Base-by-base conservation (phyloP, 1,140 invertebrate species). In the Agrypnia vestita region DNA sequence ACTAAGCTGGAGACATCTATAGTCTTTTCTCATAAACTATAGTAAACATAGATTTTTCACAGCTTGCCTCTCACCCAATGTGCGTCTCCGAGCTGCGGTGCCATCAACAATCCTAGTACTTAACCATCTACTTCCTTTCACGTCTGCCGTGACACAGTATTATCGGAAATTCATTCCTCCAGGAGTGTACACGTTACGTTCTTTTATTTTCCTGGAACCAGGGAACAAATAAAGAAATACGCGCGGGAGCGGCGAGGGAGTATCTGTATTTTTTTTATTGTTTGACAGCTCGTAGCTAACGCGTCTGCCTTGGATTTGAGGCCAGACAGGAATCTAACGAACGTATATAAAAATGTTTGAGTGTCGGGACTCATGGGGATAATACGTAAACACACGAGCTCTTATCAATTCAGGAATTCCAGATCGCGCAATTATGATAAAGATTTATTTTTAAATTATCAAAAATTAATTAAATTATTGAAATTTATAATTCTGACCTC, bases 141-240 rank as follows among this genome's bases (percentile, higher is more conserved):
- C 46, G 35, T 69, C 21, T 69, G 35, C 17, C 46, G 43, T 69
- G 64, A 69, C 43, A 69, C 64, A 69, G 35, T 69, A 69, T 69
- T 69, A 69, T 69, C 64, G 64, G 64, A 69, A 69, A 69, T 47
- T 69, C 64, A 1, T 51, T 64, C 61, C 44, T 47, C 64, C 21
- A 25, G 15, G 44, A 44, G 0, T 13, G 43, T n/a, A 47, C 11
- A 43, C 7, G 9, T 35, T 35, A 9, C 64, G 7, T 43, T 0
- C 64, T 47, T 19, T 44, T 44, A 35, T 44, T 69, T 46, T 46
- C 44, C 19, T 4, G 17, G 15, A 69, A 69, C 0, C n/a, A 11
- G 46, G 44, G n/a, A 47, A 69, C 8, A 17, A 69, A 69, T 69
- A 69, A 46, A 44, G 13, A 69, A 69, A 69, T 43, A n/a, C 43